Evolutionary conservation across 1,140 invertebrate species (phyloP), one percentile per base, ranked within the genome.

Genomic region (Oncopodura yosiiana): DNA sequence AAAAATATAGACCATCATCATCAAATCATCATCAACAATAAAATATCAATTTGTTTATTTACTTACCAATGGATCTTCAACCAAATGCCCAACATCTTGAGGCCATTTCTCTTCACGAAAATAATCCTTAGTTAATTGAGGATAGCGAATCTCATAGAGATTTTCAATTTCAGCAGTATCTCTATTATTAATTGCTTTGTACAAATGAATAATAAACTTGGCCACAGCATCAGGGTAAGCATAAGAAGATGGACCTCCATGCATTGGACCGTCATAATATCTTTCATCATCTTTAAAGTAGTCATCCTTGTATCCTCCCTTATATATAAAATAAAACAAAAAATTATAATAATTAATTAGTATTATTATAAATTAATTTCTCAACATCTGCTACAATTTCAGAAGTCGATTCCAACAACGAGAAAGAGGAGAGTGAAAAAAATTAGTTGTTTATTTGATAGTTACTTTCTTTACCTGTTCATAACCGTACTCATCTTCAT

Each of bases 31-130:
- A 23, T 38, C 5, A 42, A 49, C 2, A 46, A 14, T 38, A 32
- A 32, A 34, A 21, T 5, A 19, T 9, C n/a, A 24, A 14, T 21
- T 29, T 49, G 23, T 16, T 39, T 38, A 29, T 51, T 49, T 29
- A 21, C 34, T 52, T 50, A 58, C 52, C 49, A 64, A 11, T 2
- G 44, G 55, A 11, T 63, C 60, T 46, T 60, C 59, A 24, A 60
- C 53, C n/a, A 65, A 30, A 53, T 58, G 49, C 8, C 34, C 49
- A 26, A 64, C 39, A 42, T 62, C 62, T 14, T 38, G 39, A 1
- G 62, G 60, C 60, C 60, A 64, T 18, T 60, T 61, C 24, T 64
- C 62, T 30, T 64, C 62, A 44, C 58, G 58, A 30, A 64, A 64
- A 23, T 64, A 64, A 45, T 64, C 62, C 50, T 61, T 64, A 3